These are phyloP conservation scores for Lordiphosa andalusiaca DNA, from an alignment of 2,888 invertebrate genomes.

Conservation along the genomic window DNA sequence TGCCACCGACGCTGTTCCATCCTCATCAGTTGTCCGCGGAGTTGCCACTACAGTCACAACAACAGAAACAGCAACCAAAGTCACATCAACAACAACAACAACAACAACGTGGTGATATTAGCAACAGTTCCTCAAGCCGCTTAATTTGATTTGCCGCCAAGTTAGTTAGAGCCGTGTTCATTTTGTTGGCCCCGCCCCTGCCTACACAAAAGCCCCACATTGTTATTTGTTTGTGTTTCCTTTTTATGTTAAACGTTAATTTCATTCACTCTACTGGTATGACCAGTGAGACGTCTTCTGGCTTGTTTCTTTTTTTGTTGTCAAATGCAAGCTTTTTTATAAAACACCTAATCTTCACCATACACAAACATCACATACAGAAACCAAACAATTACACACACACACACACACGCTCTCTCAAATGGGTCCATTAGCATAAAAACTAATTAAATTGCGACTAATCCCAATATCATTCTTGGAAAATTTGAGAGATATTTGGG, in stretches of 20 bases:
- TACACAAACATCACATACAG: conserved; percentile 11
- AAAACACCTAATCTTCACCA: not conserved
- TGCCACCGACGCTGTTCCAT: conserved; percentile 48
- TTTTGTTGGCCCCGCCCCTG: conserved; percentile 35
- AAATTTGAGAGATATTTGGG: not conserved
- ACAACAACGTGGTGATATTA: conserved; percentile 77
- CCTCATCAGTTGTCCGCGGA: conserved; percentile 37
- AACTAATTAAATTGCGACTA: too few relatives aligned
- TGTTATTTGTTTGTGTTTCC: conserved; percentile 25
- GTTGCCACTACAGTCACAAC: conserved; percentile 39
- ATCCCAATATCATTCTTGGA: too few relatives aligned
- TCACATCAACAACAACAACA: conserved; percentile 67
- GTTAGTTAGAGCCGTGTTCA: conserved; percentile 74
- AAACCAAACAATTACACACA: conserved; percentile 9
- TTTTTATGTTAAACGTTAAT: conserved; percentile 3
- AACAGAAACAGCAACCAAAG: conserved; percentile 41
- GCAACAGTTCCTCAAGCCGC: conserved; percentile 76
- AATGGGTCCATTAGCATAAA: conserved; percentile 12
- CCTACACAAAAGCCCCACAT: conserved; percentile 21
- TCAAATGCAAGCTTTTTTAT: conserved; percentile 28
- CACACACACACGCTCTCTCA: conserved; percentile 16
- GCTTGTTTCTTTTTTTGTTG: conserved; percentile 10
- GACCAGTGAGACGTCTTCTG: not conserved
- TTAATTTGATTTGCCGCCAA: conserved; percentile 79
- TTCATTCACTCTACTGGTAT: not conserved